Conservation (phyloP, 92 coral and sea anemone species). For the Epizoanthus stellaris region DNA sequence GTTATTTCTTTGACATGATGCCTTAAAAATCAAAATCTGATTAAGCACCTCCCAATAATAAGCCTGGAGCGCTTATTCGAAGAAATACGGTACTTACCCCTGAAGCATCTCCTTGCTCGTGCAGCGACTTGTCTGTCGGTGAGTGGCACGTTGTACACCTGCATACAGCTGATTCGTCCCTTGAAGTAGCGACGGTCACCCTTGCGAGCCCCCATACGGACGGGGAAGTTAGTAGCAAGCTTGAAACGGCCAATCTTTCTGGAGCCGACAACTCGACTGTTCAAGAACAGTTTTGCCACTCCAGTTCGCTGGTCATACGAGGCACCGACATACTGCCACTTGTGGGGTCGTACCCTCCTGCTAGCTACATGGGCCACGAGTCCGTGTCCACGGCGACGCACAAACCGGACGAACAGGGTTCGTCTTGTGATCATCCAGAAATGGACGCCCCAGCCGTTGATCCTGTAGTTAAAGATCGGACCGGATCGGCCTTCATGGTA, state of each 20-base stretch:
- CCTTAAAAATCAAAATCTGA: too few relatives aligned
- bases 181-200: constrained; percentile 26
- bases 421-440: constrained; percentile 69
- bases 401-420: constrained; percentile 61
- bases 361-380: neutral
- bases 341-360: neutral
- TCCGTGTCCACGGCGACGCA: constrained; percentile 57
- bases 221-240: constrained; percentile 38
- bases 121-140: constrained; percentile 19
- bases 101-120: constrained; percentile 28
- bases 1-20: too few relatives aligned
- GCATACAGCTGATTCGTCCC: constrained; percentile 39
- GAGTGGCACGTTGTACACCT: constrained; percentile 9
- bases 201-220: constrained; percentile 35
- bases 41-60: too few relatives aligned
- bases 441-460: constrained; percentile 74
- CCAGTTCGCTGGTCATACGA: constrained; percentile 15
- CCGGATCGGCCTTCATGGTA: constrained; percentile 71
- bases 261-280: neutral
- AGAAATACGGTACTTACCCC: neutral
- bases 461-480: constrained; percentile 78
- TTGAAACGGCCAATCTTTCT: constrained; percentile 21
- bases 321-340: constrained; percentile 23
- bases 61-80: too few relatives aligned
- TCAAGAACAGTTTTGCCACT: constrained; percentile 21